Conservation (phyloP, 2,797 vertebrate species). For the Cryptoblepharus egeriae region DNA sequence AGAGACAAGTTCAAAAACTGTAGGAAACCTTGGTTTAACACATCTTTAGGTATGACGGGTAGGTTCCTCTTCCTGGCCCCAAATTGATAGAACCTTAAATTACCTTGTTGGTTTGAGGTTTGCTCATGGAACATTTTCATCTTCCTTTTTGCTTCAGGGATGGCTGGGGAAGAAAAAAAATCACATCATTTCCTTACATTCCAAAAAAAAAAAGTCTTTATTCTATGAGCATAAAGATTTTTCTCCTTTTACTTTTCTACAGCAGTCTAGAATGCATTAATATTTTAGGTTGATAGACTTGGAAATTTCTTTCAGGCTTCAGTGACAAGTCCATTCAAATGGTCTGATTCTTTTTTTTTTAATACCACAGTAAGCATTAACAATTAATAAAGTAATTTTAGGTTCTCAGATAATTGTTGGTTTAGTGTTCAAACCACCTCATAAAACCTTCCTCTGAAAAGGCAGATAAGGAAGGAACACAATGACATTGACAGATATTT, state of each 20-base stretch:
- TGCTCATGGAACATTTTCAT: slow-evolving; percentile 40
- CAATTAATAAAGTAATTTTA: slow-evolving; percentile 60
- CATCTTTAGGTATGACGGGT: slow-evolving; percentile 13
- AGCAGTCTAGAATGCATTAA: slow-evolving; percentile 56
- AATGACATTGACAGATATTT: background rate
- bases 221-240: slow-evolving; percentile 39
- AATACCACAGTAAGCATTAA: slow-evolving; percentile 55
- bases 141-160: slow-evolving; percentile 50
- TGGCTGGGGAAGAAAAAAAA: rapidly evolving
- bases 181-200: background rate
- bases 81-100: slow-evolving; percentile 30
- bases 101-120: slow-evolving; percentile 45
- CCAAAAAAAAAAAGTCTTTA: slow-evolving; percentile 49
- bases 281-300: slow-evolving; percentile 68
- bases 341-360: slow-evolving; percentile 45
- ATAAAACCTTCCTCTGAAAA: slow-evolving; percentile 15
- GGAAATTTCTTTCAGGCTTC: slow-evolving; percentile 58
- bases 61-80: slow-evolving; percentile 44
- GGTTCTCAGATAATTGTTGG: slow-evolving; percentile 54
- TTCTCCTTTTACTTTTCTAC: slow-evolving; percentile 54
- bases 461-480: background rate
- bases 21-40: slow-evolving; percentile 2
- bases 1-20: background rate
- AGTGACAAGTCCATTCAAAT: slow-evolving; percentile 48
- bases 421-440: slow-evolving; percentile 8